Conservation (phyloP, 1,140 invertebrate genomes). For the Drosophila gunungcola region DNA sequence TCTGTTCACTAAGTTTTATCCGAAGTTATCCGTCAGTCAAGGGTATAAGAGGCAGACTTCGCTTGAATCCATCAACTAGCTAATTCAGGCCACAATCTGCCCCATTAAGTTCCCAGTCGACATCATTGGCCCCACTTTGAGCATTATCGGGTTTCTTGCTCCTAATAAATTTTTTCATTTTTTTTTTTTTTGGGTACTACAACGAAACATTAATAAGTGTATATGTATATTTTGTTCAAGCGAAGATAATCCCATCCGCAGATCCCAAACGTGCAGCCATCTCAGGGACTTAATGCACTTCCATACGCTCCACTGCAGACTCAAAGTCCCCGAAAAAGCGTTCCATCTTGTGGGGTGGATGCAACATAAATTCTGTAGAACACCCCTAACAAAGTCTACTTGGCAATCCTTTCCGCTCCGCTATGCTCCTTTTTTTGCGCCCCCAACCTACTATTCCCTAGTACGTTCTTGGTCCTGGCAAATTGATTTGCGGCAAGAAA, state of each 20-base stretch:
- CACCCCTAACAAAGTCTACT: conserved; percentile 25
- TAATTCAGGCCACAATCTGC: conserved; percentile 12
- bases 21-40: conserved; percentile 2
- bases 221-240: not conserved
- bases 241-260: conserved; percentile 17
- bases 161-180: not conserved
- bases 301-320: conserved; percentile 25
- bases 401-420: conserved; percentile 38
- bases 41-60: not conserved
- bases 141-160: conserved; percentile 23
- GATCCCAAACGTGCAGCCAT: conserved; percentile 21
- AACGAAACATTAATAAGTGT: not conserved
- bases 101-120: conserved; percentile 17
- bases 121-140: conserved; percentile 28
- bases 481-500: conserved; percentile 55
- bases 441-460: not conserved
- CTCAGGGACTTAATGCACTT: conserved; percentile 50
- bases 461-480: conserved; percentile 17
- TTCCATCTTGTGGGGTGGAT: conserved; percentile 5
- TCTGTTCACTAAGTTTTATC: not conserved
- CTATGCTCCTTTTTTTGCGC: conserved; percentile 1
- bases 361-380: conserved; percentile 50
- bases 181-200: not conserved
- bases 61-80: conserved; percentile 7
- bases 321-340: conserved; percentile 6